Percentiles rank a stretch among this genome's conserved stretches.
Conservation (phyloP, 37 sponge, comb jelly and placozoan genomes). For the Ianthella basta region DNA sequence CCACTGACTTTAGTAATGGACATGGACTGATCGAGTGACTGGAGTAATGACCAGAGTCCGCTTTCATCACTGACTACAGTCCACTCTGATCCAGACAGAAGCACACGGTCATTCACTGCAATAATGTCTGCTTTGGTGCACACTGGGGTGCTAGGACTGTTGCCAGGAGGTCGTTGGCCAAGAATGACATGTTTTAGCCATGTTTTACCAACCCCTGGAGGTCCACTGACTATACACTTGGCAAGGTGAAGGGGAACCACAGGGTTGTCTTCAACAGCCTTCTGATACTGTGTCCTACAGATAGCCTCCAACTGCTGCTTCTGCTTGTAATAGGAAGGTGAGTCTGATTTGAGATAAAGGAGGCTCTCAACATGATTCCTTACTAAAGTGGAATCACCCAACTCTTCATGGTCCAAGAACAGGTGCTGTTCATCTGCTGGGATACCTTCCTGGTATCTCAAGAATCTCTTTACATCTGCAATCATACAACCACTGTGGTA, state of each 20-base stretch:
- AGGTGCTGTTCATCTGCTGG: conserved; percentile 24
- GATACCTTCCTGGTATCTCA: conserved; percentile 7
- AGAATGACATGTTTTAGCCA: conserved; percentile 2
- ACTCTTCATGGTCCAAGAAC: neutral
- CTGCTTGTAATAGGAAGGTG: neutral
- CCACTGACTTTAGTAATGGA: too few species aligned
- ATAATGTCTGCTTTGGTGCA: neutral
- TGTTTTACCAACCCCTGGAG: conserved; percentile 19
- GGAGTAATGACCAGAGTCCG: too few species aligned
- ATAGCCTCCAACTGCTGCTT: too few species aligned
- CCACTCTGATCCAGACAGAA: too few species aligned
- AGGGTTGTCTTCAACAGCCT: neutral
- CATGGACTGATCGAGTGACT: too few species aligned
- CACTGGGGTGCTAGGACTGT: conserved; percentile 8
- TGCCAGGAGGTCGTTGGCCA: conserved; percentile 4
- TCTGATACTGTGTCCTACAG: neutral
- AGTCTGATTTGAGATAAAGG: neutral
- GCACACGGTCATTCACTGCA: neutral
- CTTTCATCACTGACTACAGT: too few species aligned
- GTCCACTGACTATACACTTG: neutral
- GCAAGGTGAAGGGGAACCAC: neutral
- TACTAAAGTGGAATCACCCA: neutral
- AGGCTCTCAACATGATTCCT: neutral
- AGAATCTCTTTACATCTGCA: conserved; percentile 3
- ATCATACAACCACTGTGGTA: neutral